phyloP scores from a whole-genome alignment of 2,797 vertebrate genomes.

The Telmatherina bonti region DNA sequence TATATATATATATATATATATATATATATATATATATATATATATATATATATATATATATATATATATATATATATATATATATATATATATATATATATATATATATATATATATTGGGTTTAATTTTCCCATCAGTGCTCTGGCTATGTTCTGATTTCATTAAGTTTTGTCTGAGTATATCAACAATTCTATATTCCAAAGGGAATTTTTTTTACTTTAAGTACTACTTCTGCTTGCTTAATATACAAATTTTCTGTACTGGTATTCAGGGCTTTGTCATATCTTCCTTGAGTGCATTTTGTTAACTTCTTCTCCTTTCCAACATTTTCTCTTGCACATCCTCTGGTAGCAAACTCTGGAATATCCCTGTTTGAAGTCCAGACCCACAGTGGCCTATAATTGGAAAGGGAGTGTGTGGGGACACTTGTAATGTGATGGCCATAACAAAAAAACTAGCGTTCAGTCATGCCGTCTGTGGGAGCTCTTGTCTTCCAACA shows the following conservation, averaged over 20 bases:
- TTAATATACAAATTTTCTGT: background rate
- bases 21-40: too few relatives aligned
- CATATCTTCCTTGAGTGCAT: background rate
- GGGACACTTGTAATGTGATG: slow-evolving; percentile 62
- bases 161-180: background rate
- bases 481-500: slow-evolving; percentile 56
- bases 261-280: background rate
- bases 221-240: background rate
- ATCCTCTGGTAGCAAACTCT: slow-evolving; percentile 8
- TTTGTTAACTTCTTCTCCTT: background rate
- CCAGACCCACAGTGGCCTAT: slow-evolving; percentile 30
- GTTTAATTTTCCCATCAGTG: too few relatives aligned
- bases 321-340: slow-evolving; percentile 4
- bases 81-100: too few relatives aligned
- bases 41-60: too few relatives aligned
- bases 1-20: too few relatives aligned
- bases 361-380: slow-evolving; percentile 30
- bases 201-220: background rate
- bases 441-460: slow-evolving; percentile 47
- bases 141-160: background rate
- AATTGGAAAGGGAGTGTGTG: slow-evolving; percentile 66
- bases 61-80: too few relatives aligned
- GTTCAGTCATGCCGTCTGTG: slow-evolving; percentile 16
- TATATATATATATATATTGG: too few relatives aligned
- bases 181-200: background rate